These are phyloP conservation scores for Geococcyx californianus DNA, from an alignment of 2,113 vertebrate species.

Conservation along the genomic window DNA sequence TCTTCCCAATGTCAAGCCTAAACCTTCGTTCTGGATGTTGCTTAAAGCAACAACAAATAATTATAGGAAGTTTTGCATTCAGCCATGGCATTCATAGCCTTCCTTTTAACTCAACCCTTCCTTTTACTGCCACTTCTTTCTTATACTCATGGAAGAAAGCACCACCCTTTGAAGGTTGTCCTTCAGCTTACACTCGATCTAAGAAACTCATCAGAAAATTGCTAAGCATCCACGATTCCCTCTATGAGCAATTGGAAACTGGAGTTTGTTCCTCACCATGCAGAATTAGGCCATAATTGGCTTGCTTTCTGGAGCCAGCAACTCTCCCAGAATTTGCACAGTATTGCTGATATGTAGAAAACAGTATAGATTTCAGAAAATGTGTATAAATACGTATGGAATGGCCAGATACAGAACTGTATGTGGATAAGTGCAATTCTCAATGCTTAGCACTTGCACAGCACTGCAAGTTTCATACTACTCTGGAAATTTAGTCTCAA, in stretches of 20 bases:
- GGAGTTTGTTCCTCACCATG: neutral
- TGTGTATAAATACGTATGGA: neutral
- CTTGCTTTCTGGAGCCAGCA: neutral
- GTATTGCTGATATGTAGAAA: neutral
- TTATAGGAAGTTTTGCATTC: neutral
- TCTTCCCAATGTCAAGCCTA: too few species aligned
- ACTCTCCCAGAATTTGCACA: neutral
- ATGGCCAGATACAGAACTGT: neutral
- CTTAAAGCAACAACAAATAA: neutral
- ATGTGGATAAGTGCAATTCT: neutral
- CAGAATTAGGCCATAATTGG: neutral
- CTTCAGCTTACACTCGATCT: neutral
- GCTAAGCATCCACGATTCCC: neutral
- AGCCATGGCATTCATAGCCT: neutral
- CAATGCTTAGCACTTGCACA: neutral
- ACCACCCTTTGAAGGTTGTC: neutral
- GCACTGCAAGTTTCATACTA: neutral
- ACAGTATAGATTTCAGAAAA: neutral
- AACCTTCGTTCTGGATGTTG: neutral
- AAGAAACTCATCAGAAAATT: neutral
- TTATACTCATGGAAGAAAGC: neutral
- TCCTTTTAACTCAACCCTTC: neutral
- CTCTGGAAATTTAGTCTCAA: neutral
- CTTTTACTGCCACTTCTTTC: neutral
- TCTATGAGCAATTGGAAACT: neutral